A percentile compares a stretch with the other conserved stretches of the same genome.
phyloP scores from a whole-genome alignment of 2,797 vertebrate species.

The Hafferia zeledoni region DNA sequence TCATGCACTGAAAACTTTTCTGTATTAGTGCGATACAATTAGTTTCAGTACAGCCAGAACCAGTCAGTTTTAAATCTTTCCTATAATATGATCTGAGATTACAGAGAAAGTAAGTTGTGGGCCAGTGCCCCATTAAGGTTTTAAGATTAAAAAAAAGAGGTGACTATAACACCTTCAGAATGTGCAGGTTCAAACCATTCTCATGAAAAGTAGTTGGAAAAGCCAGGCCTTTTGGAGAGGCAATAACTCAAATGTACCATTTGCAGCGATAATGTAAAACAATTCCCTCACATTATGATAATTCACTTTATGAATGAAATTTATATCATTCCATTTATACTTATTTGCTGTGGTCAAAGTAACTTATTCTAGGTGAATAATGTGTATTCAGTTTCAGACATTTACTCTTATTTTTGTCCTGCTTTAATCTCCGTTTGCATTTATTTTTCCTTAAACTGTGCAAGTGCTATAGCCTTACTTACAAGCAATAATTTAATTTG shows the following conservation, averaged over 20 bases:
- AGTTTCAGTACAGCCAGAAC: not conserved
- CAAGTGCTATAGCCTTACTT: not conserved
- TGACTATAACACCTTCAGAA: not conserved
- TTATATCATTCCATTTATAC: not conserved
- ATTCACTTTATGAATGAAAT: slow-evolving; percentile 21
- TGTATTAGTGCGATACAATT: not conserved
- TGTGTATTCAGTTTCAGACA: not conserved
- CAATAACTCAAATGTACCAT: not conserved
- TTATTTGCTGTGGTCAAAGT: slow-evolving; percentile 26
- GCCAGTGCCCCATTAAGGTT: not conserved
- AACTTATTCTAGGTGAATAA: not conserved
- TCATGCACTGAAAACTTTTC: not conserved
- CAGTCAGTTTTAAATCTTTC: not conserved
- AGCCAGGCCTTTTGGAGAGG: slow-evolving; percentile 7
- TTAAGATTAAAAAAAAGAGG: not conserved
- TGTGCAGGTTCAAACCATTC: not conserved
- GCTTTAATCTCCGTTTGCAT: not conserved
- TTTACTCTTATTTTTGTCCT: slow-evolving; percentile 11
- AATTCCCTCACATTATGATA: not conserved
- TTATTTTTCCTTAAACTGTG: not conserved
- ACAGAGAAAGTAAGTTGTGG: not conserved
- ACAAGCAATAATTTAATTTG: not conserved
- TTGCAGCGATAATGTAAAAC: not conserved
- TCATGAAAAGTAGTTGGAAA: not conserved
- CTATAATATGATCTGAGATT: not conserved